These are phyloP conservation scores for Pavo muticus DNA, from an alignment of 2,113 vertebrate genomes.

Conservation along the genomic window DNA sequence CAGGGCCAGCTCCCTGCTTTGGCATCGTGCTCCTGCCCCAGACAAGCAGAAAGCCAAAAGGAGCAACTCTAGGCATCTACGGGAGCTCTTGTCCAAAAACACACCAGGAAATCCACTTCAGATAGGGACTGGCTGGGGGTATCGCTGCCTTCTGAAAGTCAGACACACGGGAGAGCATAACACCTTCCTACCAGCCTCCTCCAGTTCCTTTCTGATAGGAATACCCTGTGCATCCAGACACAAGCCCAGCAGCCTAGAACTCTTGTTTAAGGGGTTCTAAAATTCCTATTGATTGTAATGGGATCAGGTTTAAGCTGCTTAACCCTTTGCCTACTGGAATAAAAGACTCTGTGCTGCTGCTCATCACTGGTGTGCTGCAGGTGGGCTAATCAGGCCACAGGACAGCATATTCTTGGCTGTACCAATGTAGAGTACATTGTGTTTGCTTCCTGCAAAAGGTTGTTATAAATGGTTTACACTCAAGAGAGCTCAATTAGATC, in stretches of 20 bases:
- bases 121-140: not conserved
- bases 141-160: not conserved
- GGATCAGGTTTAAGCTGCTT: not conserved
- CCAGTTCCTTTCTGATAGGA: not conserved
- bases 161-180: not conserved
- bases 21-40: not conserved
- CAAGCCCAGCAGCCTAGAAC: not conserved
- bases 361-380: not conserved
- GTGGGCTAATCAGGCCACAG: not conserved
- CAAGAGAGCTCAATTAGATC: slow-evolving; percentile 31
- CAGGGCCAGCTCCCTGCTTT: not conserved
- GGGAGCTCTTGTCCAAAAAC: slow-evolving; percentile 38
- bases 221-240: not conserved
- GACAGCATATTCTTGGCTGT: slow-evolving; percentile 15
- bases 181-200: accelerated
- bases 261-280: not conserved
- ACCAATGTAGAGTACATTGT: not conserved
- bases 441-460: slow-evolving; percentile 28
- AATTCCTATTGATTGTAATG: not conserved
- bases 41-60: not conserved
- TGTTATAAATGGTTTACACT: slow-evolving; percentile 40
- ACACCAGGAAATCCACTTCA: not conserved
- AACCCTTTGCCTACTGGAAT: not conserved
- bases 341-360: not conserved
- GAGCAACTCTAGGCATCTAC: slow-evolving; percentile 18